Percentiles rank a stretch among this genome's conserved stretches.
Evolutionary conservation across 2,888 invertebrate species (phyloP).

Genomic region (Lepidocyrtinus sp.): DNA sequence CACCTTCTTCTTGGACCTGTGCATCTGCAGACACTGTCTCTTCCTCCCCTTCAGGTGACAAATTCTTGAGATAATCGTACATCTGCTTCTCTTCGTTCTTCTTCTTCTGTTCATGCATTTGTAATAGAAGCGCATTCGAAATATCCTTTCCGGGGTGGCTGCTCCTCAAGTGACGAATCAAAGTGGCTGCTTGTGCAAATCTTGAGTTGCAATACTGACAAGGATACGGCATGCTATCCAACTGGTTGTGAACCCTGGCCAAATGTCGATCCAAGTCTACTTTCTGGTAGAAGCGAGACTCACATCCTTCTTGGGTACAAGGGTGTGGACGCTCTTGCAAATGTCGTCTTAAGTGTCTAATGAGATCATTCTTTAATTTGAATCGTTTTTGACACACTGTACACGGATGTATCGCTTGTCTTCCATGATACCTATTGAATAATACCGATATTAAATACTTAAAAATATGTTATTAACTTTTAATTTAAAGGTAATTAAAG

Average conservation of each 20-base stretch:
- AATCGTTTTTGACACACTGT: slow-evolving; percentile 47
- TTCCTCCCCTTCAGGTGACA: slow-evolving; percentile 38
- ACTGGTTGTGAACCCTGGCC: slow-evolving; percentile 35
- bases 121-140: slow-evolving; percentile 24
- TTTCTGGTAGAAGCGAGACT: slow-evolving; percentile 43
- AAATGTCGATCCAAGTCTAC: slow-evolving; percentile 38
- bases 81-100: slow-evolving; percentile 18
- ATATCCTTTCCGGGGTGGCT: slow-evolving; percentile 34
- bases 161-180: slow-evolving; percentile 40
- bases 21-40: too few relatives aligned
- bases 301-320: slow-evolving; percentile 33
- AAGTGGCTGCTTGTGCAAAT: slow-evolving; percentile 29
- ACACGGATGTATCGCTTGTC: slow-evolving; percentile 44
- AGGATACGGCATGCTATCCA: slow-evolving; percentile 11
- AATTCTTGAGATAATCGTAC: slow-evolving; percentile 23
- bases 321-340: slow-evolving; percentile 41
- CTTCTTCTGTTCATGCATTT: slow-evolving; percentile 26
- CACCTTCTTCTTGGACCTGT: background rate
- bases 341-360: slow-evolving; percentile 50
- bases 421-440: slow-evolving; percentile 50
- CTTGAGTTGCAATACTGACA: slow-evolving; percentile 42
- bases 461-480: too few relatives aligned
- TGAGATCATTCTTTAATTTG: slow-evolving; percentile 52
- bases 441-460: too few relatives aligned
- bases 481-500: too few relatives aligned